Base-by-base conservation (phyloP, 2,888 invertebrate species). In the Aromia moschata region DNA sequence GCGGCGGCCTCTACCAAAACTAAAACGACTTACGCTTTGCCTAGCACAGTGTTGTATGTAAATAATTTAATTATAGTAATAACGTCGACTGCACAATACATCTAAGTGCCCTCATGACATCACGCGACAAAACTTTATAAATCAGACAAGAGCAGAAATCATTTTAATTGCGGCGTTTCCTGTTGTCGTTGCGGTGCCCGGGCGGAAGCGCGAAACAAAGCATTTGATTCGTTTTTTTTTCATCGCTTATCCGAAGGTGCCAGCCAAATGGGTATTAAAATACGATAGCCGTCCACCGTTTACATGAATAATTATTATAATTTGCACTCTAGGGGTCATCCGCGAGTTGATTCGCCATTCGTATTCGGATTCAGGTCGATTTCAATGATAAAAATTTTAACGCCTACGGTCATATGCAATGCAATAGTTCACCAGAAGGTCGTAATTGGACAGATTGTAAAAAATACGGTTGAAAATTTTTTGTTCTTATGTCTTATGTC, bases 131-230 rank as follows among this genome's bases (percentile, higher is more conserved):
- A 66, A 66, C 60, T 60, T 60, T 56, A 56, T 62, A 62, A 64
- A 64, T 65, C 67, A 68, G 64, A 69, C 64, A 59, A 67, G 65
- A 69, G 66, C 64, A 68, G 68, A 69, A 67, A 66, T 69, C 65
- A 69, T 69, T 69, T 68, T 70, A 69, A 70, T 70, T 68, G 65
- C 61, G 56, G 59, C 49, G 55, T 60, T 66, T 70, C 70, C 70
- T 65, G 70, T 70, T 68, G 62, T 66, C 62, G 62, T 58, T 56
- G 60, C 61, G 59, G 51, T 58, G 59, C 63, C 66, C 66, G 51
- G 67, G 65, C 70, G 70, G 70, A 70, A 70, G 60, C 60, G 53
- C 45, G 60, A 68, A 64, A 70, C 70, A 70, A 69, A 63, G 56
- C 60, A 44, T 43, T 51, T 56, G 36, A 45, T 56, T 33, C 33